Percentiles rank a stretch among this genome's conserved stretches.
Evolutionary conservation across 2,888 invertebrate species (phyloP).

Genomic region (Xylota sylvarum): DNA sequence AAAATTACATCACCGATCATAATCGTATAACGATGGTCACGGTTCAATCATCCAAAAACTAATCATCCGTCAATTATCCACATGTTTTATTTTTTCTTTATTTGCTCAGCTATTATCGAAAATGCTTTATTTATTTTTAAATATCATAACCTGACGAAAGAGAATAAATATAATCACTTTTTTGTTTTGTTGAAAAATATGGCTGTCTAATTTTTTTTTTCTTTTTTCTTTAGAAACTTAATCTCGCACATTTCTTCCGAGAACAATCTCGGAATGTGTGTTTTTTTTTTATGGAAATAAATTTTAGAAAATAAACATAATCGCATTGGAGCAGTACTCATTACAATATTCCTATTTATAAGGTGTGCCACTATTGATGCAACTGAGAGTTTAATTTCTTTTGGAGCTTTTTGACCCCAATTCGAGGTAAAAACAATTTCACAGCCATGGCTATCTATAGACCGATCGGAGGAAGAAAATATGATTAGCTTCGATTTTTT

Average conservation of each 20-base stretch:
- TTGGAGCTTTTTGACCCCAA: slow-evolving; percentile 17
- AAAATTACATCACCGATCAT: slow-evolving; percentile 42
- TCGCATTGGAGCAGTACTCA: neutral
- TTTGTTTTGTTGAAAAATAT: neutral
- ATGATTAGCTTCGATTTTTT: slow-evolving; percentile 4
- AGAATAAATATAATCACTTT: neutral
- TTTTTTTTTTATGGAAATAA: slow-evolving; percentile 13
- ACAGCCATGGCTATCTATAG: slow-evolving; percentile 51
- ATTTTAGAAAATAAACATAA: slow-evolving; percentile 35
- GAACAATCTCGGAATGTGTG: slow-evolving; percentile 22
- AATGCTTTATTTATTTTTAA: slow-evolving; percentile 43
- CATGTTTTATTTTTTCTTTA: neutral
- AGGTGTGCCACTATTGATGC: slow-evolving; percentile 9
- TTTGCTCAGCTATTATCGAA: slow-evolving; percentile 29
- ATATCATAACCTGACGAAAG: neutral
- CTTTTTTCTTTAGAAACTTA: neutral
- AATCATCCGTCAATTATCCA: slow-evolving; percentile 15
- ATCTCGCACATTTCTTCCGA: slow-evolving; percentile 20
- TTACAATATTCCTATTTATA: neutral
- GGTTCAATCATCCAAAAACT: slow-evolving; percentile 7
- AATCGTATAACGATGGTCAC: neutral
- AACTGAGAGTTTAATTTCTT: neutral
- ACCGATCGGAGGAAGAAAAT: neutral
- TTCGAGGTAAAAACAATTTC: slow-evolving; percentile 7
- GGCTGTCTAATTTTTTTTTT: slow-evolving; percentile 1